phyloP scores from a whole-genome alignment of 1,140 invertebrate genomes.

The Dreissena polymorpha region DNA sequence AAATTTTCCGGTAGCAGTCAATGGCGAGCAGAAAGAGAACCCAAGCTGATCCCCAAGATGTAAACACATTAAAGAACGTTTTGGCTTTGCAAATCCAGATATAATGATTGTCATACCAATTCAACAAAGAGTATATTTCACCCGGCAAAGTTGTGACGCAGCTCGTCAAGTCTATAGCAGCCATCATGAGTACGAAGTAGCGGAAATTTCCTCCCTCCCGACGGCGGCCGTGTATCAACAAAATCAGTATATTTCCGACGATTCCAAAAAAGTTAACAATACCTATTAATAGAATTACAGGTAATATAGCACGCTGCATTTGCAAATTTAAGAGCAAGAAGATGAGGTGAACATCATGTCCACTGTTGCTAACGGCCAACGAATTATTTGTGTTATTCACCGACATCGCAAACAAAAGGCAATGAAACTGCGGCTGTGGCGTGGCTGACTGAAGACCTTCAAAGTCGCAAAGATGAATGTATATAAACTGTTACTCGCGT shows the following conservation, averaged over 20 bases:
- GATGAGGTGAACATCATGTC: too few species aligned
- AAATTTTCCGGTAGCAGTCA: constrained; percentile 64
- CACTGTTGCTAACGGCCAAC: too few species aligned
- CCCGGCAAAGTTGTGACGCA: constrained; percentile 64
- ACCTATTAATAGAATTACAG: constrained; percentile 58
- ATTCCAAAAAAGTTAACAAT: constrained; percentile 57
- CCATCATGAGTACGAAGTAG: constrained; percentile 61
- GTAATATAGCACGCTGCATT: too few species aligned
- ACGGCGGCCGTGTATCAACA: constrained; percentile 57
- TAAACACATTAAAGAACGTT: constrained; percentile 59
- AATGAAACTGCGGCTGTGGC: too few species aligned
- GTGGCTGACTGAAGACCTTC: too few species aligned
- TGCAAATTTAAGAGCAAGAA: too few species aligned
- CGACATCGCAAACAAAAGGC: too few species aligned
- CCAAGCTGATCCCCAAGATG: too few species aligned
- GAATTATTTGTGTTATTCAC: too few species aligned
- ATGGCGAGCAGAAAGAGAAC: constrained; percentile 62
- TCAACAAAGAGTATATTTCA: too few species aligned
- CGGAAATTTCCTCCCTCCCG: constrained; percentile 58
- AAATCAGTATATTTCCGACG: constrained; percentile 61
- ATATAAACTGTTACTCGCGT: too few species aligned
- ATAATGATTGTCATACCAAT: constrained; percentile 64
- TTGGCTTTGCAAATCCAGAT: constrained; percentile 59
- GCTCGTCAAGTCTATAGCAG: constrained; percentile 62
- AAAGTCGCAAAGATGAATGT: too few species aligned